Evolutionary conservation across 2,113 vertebrate genomes (phyloP), one percentile per base, ranked within the genome.

Genomic region (Phylloscopus whistleri): DNA sequence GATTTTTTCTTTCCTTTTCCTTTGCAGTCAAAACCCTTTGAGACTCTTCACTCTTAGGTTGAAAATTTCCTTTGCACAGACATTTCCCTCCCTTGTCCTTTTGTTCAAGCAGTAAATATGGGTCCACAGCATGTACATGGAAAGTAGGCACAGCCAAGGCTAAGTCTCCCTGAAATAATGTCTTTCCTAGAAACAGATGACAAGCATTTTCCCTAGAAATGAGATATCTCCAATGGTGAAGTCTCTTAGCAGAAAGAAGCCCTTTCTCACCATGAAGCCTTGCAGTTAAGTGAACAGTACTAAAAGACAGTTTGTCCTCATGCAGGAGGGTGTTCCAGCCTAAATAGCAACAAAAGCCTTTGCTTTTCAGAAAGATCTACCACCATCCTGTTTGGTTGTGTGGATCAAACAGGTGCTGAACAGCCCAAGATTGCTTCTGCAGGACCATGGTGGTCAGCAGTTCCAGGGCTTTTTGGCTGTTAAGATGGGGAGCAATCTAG

Each of bases 1-100:
- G 87, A 83, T 92, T 96, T 94, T 94, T 96, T 87, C 86, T 96
- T 93, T 95, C 58, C 90, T 76, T 53, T 93, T 85, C 76, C 74
- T 87, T 92, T 93, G 68, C 91, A 97, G 89, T 88, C 56, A 81
- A 94, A 94, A 52, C 53, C 90, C 72, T 93, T 44, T 64, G 94
- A 89, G 93, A 76, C 51, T 95, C 53, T 94, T 96, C 73, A 82
- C 58, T 84, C 81, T 89, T 53, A 81, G 41, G 87, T 44, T 93
- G 80, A 93, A 90, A 95, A 87, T 94, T 95, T 95, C 68, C 91
- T 96, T 93, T 92, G 84, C 60, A 92, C 76, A 67, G 76, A 90
- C 18, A 68, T 96, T 94, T 95, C 84, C 91, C 55, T 93, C 88
- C 79, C 58, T 64, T 77, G 22, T 95, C 62, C 83, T 93, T 96